These are phyloP conservation scores for Eulemur rufifrons DNA, from an alignment of 2,113 vertebrate genomes.

Conservation along the genomic window DNA sequence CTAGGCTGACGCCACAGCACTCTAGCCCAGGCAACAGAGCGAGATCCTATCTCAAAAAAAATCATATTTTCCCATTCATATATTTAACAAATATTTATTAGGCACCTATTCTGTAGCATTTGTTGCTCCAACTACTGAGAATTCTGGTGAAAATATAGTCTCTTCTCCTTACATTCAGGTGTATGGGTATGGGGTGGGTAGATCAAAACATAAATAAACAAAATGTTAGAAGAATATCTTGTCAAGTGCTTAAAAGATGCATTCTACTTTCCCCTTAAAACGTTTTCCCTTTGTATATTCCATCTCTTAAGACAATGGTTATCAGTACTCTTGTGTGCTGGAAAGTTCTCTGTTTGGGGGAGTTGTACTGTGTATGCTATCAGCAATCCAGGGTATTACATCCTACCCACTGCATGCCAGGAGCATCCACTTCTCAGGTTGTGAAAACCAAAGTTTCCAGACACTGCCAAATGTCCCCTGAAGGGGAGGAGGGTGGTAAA, in stretches of 20 bases:
- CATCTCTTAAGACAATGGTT: background rate
- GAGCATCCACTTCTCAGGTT: rapidly evolving
- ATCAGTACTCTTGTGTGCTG: background rate
- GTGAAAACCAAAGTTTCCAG: background rate
- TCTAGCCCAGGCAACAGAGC: too few relatives aligned
- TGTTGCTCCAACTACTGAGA: background rate
- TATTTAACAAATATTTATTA: background rate
- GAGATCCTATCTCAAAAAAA: too few relatives aligned
- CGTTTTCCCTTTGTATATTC: background rate
- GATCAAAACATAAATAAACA: background rate
- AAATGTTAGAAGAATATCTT: background rate
- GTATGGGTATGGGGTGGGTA: too few relatives aligned
- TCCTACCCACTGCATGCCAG: background rate
- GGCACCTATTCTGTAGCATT: background rate
- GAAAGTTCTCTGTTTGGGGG: too few relatives aligned
- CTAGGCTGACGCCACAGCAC: too few relatives aligned
- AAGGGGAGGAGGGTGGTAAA: background rate
- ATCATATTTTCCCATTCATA: background rate
- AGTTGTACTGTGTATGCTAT: background rate
- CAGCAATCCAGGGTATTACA: too few relatives aligned
- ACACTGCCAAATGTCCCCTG: too few relatives aligned
- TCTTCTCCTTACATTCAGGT: background rate
- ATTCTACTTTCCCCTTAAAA: background rate
- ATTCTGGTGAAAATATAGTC: background rate
- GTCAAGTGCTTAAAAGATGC: background rate